Percentiles rank a stretch among this genome's conserved stretches.
phyloP scores from a whole-genome alignment of 2,888 invertebrate genomes.

The Drosophila eohydei region DNA sequence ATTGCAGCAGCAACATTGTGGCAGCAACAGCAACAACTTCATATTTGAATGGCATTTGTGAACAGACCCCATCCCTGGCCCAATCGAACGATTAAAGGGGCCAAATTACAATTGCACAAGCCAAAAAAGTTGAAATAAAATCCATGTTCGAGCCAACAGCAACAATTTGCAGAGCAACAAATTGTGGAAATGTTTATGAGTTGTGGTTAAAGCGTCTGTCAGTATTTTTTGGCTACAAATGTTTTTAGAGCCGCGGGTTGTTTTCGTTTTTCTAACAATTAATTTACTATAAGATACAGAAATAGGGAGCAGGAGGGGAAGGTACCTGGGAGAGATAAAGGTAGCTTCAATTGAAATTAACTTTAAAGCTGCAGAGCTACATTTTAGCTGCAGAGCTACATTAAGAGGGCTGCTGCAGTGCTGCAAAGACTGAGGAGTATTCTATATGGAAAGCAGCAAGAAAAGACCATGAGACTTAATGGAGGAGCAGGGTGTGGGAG shows the following conservation, averaged over 20 bases:
- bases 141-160: constrained; percentile 9
- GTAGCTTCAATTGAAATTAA: not conserved
- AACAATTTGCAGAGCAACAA: constrained; percentile 16
- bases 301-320: not conserved
- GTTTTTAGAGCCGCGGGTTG: constrained; percentile 40
- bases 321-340: not conserved
- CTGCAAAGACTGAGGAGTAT: too few species aligned
- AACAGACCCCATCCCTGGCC: not conserved
- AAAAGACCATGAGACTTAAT: too few species aligned
- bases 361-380: not conserved
- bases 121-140: constrained; percentile 55
- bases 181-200: constrained; percentile 64
- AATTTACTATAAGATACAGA: constrained; percentile 39
- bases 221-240: constrained; percentile 38
- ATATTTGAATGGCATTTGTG: constrained; percentile 45
- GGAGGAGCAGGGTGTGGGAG: too few species aligned
- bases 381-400: not conserved
- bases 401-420: not conserved
- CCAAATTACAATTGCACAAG: constrained; percentile 50
- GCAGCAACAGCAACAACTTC: constrained; percentile 47
- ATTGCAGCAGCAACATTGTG: constrained; percentile 32
- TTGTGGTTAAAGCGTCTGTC: constrained; percentile 66
- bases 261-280: constrained; percentile 46
- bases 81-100: constrained; percentile 11
- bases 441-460: too few species aligned